These are phyloP conservation scores for Melanostigma gelatinosum DNA, from an alignment of 2,113 vertebrate genomes.

Conservation along the genomic window DNA sequence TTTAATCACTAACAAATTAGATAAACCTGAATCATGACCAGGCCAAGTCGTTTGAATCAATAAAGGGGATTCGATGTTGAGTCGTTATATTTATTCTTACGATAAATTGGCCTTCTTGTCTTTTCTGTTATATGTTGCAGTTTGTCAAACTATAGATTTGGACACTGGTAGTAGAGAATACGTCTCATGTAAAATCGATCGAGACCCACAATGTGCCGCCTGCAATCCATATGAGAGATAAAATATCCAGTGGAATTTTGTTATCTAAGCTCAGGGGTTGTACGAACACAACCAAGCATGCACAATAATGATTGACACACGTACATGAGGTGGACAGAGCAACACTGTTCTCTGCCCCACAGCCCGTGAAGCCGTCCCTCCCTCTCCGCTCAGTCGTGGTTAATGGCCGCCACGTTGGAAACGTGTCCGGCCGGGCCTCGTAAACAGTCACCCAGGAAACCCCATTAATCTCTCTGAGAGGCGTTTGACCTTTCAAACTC, in stretches of 20 bases:
- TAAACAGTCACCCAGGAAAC: slow-evolving; percentile 71
- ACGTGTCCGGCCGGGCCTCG: slow-evolving; percentile 66
- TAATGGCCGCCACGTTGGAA: slow-evolving; percentile 62
- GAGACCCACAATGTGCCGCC: not conserved
- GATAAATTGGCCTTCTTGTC: too few species aligned
- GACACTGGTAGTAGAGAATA: not conserved
- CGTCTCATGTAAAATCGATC: not conserved
- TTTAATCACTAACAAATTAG: not conserved
- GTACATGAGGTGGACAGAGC: not conserved
- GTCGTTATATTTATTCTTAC: too few species aligned
- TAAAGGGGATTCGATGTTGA: not conserved
- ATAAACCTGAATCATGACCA: not conserved
- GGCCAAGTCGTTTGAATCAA: too few species aligned
- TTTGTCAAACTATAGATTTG: not conserved
- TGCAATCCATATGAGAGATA: not conserved
- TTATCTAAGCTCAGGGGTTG: not conserved
- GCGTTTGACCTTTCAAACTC: slow-evolving; percentile 85
- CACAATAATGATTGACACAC: not conserved
- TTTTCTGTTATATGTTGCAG: not conserved
- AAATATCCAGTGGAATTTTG: not conserved
- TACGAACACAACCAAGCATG: not conserved
- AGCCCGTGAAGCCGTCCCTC: slow-evolving; percentile 22
- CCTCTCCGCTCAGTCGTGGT: slow-evolving; percentile 19
- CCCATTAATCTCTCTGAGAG: slow-evolving; percentile 80
- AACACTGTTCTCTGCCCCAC: not conserved